Base-by-base conservation (phyloP, 2,888 invertebrate species). In the Thyatira batis region DNA sequence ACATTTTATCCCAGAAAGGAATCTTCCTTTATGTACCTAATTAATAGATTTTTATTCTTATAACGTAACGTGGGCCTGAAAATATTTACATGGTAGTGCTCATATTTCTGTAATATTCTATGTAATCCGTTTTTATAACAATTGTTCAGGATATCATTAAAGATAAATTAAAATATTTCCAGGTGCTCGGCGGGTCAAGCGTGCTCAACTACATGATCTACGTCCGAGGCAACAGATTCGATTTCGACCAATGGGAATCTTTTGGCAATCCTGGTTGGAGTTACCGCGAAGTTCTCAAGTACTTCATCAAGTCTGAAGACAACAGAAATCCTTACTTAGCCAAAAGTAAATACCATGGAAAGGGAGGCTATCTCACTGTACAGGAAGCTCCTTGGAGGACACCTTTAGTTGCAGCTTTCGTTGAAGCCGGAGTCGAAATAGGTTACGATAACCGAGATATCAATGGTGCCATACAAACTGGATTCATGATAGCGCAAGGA, bases 201-300 rank as follows among this genome's bases (percentile, higher is more conserved):
- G 96, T 96, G 0, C 90, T 98, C 0, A 98, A 98, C 79, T 97
- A 97, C 80, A 97, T 98, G 98, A 92, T 98, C 2, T 98, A 98
- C 80, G 96, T 97, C 0, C 90, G 98, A 60, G 98, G 98, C 9
- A 96, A 95, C 78, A 93, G 93, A 53, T 92, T 94, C 67, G 98
- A 98, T 80, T 98, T 97, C 83, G 97, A 98, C 77, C 93, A 95
- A 46, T 98, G 98, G 98, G 97, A 97, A 69, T 89, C 93, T 0
- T 84, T 95, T 61, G 98, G 98, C 0, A 98, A 98, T 72, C 93
- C 95, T 0, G 98, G 97, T 5, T 98, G 98, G 98, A 95, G 95
- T 0, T 98, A 97, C 85, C 92, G 95, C 1, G 94, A 96, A 55
- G 96, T 96, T 0, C 89, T 98, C 4, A 95, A 95, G 49, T 98